Evolutionary conservation across 2,113 vertebrate species (phyloP).

Genomic region (Jaculus jaculus): DNA sequence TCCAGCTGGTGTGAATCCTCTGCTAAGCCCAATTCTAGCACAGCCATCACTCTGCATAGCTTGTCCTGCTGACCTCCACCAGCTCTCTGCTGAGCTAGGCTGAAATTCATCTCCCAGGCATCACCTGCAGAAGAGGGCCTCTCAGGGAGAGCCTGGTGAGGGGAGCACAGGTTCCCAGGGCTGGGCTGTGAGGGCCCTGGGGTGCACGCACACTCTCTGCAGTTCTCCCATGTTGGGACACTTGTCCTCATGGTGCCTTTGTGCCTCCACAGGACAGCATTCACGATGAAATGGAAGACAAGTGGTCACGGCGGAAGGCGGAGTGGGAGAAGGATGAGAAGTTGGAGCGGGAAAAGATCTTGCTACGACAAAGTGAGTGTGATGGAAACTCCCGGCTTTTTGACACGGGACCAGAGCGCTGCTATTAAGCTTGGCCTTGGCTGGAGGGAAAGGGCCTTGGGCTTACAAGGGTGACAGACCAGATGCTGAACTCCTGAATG

Average conservation of each 20-base stretch:
- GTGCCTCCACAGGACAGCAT: conserved; percentile 76
- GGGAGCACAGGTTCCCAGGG: not conserved
- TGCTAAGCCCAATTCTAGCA: not conserved
- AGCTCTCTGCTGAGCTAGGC: not conserved
- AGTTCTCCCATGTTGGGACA: not conserved
- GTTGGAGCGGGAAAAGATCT: conserved; percentile 74
- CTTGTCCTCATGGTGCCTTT: not conserved
- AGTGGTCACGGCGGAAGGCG: conserved; percentile 77
- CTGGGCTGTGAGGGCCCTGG: not conserved
- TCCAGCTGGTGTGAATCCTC: not conserved
- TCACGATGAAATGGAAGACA: conserved; percentile 83
- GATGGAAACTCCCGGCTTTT: not conserved
- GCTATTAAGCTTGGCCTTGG: not conserved
- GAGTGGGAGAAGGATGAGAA: conserved; percentile 81
- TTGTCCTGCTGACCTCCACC: not conserved
- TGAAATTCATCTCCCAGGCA: not conserved
- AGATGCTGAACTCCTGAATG: not conserved
- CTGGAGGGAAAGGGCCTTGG: not conserved
- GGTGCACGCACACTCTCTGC: not conserved
- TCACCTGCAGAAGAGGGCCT: no score
- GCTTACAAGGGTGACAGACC: not conserved
- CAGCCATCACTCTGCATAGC: fast-evolving
- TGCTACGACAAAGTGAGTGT: conserved; percentile 81
- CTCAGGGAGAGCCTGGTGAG: not conserved
- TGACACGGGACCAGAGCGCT: not conserved